These are phyloP conservation scores for Characodon lateralis DNA, from an alignment of 2,797 vertebrate species.

Conservation along the genomic window DNA sequence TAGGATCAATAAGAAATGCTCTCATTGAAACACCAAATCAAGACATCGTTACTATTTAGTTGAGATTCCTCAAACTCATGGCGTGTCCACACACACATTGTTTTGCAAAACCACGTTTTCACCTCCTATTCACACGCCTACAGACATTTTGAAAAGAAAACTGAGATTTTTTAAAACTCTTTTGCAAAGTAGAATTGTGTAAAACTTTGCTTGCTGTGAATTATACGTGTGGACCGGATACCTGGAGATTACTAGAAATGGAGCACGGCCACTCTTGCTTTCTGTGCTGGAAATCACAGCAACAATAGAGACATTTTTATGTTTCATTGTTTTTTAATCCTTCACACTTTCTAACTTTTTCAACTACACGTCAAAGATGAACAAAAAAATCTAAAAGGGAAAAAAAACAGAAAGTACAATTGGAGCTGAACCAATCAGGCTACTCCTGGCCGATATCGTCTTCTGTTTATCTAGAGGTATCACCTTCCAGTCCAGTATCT, in stretches of 20 bases:
- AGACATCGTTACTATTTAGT: neutral
- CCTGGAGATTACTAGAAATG: neutral
- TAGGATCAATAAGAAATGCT: neutral
- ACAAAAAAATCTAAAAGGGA: neutral
- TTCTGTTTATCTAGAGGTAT: neutral
- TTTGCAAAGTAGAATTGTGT: too few species aligned
- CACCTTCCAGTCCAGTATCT: neutral
- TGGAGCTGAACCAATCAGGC: neutral
- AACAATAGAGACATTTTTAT: neutral
- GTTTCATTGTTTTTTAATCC: neutral
- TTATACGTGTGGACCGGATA: neutral
- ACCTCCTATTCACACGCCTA: neutral
- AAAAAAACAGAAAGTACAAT: neutral
- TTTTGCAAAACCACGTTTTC: neutral
- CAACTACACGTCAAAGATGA: neutral
- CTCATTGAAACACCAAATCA: neutral
- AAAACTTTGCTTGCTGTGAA: neutral
- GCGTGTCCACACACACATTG: neutral
- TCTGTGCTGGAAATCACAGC: neutral
- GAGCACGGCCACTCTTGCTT: neutral
- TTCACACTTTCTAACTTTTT: neutral
- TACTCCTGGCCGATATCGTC: neutral
- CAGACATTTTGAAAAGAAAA: neutral
- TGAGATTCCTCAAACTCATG: neutral
- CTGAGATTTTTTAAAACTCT: too few species aligned